Evolutionary conservation across 53 echinoderm and acorn worm species (phyloP).

Genomic region (Henricia sp.): DNA sequence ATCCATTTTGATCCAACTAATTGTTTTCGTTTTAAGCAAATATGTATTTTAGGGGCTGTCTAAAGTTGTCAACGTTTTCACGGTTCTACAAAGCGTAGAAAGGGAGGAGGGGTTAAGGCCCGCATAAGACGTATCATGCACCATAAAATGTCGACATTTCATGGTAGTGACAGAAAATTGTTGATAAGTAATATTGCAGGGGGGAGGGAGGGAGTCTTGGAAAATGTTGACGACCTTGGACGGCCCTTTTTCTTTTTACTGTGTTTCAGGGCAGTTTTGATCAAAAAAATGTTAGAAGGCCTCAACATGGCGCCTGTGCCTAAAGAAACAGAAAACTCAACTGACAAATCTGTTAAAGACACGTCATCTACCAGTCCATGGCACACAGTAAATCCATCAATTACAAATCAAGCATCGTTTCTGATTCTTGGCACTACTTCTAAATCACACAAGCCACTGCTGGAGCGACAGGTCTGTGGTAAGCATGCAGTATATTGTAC

Average conservation of each 20-base stretch:
- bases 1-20: too few relatives aligned
- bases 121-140: too few relatives aligned
- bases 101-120: too few relatives aligned
- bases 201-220: too few relatives aligned
- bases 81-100: too few relatives aligned
- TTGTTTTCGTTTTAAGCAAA: too few relatives aligned
- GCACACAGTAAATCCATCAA: slow-evolving; percentile 37
- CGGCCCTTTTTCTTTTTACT: background rate
- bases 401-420: slow-evolving; percentile 56
- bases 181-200: too few relatives aligned
- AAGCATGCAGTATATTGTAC: background rate
- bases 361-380: slow-evolving; percentile 22
- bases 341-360: background rate
- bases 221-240: too few relatives aligned
- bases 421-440: slow-evolving; percentile 65
- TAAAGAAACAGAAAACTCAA: background rate
- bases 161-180: too few relatives aligned
- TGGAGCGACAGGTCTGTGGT: slow-evolving; percentile 74
- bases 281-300: slow-evolving; percentile 79
- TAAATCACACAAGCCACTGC: slow-evolving; percentile 68
- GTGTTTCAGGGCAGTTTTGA: slow-evolving; percentile 37
- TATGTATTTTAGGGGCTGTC: too few relatives aligned
- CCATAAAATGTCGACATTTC: too few relatives aligned
- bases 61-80: too few relatives aligned
- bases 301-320: slow-evolving; percentile 27